Evolutionary conservation across 2,797 vertebrate genomes (phyloP).

Genomic region (Meda fulgida): DNA sequence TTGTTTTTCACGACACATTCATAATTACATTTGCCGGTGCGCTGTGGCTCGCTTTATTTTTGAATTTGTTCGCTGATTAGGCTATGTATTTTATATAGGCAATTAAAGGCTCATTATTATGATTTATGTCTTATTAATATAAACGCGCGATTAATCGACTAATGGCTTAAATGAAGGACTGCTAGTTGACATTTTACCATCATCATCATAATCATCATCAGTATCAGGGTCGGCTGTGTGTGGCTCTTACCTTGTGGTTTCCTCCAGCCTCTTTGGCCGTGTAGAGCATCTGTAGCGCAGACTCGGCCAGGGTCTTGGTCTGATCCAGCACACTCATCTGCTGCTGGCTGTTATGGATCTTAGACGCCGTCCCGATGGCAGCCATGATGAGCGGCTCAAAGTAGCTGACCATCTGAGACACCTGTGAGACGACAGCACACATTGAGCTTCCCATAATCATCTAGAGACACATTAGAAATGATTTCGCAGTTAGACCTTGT

Average conservation of each 20-base stretch:
- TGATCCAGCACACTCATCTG: conserved; percentile 99
- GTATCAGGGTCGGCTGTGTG: neutral
- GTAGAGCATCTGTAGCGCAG: conserved; percentile 95
- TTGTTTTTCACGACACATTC: too few species aligned
- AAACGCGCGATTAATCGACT: too few species aligned
- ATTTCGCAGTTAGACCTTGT: conserved; percentile 83
- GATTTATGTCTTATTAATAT: too few species aligned
- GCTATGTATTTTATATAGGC: too few species aligned
- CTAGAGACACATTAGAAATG: neutral
- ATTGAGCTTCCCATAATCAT: neutral
- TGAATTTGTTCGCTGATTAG: too few species aligned
- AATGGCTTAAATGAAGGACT: neutral
- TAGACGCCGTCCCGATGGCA: conserved; percentile 90
- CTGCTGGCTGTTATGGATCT: conserved; percentile 95
- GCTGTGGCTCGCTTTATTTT: too few species aligned
- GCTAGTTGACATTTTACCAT: too few species aligned
- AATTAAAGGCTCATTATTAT: too few species aligned
- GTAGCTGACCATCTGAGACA: conserved; percentile 97
- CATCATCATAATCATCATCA: neutral
- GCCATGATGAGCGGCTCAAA: conserved; percentile 95
- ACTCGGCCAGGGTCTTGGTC: conserved; percentile 94
- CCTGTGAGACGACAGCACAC: conserved; percentile 73
- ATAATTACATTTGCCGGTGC: too few species aligned
- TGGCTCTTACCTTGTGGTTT: conserved; percentile 88
- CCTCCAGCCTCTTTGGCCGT: conserved; percentile 96